phyloP scores from a whole-genome alignment of 2,797 vertebrate species.

The Fundulus diaphanus region DNA sequence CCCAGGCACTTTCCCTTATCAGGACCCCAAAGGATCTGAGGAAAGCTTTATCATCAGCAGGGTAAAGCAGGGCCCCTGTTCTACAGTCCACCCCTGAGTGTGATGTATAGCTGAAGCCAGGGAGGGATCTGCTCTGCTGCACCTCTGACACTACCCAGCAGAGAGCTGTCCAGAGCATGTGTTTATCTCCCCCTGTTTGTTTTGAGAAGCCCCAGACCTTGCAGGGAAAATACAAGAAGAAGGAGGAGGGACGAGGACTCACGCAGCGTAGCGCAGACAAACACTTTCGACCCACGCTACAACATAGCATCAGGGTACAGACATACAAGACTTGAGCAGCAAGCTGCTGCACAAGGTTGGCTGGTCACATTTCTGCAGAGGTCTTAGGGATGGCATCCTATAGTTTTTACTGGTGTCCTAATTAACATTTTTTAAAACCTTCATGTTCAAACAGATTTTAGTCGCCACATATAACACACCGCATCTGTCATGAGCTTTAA shows the following conservation, averaged over 20 bases:
- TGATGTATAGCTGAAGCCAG: constrained; percentile 74
- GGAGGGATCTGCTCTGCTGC: constrained; percentile 75
- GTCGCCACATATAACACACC: constrained; percentile 33
- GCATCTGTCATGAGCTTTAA: constrained; percentile 35
- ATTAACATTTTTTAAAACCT: constrained; percentile 39
- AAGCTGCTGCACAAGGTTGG: constrained; percentile 46
- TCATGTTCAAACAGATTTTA: constrained; percentile 45
- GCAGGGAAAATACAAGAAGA: constrained; percentile 79
- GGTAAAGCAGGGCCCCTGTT: constrained; percentile 66
- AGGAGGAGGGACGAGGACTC: constrained; percentile 64
- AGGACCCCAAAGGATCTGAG: constrained; percentile 41
- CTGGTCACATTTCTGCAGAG: constrained; percentile 55
- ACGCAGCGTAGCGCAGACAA: constrained; percentile 50
- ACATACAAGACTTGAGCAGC: constrained; percentile 55
- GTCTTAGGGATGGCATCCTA: constrained; percentile 34
- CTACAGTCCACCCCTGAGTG: constrained; percentile 66
- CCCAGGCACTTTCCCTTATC: constrained; percentile 64
- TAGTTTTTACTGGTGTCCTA: constrained; percentile 23
- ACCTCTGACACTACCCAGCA: constrained; percentile 78
- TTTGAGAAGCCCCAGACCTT: constrained; percentile 81
- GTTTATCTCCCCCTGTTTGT: constrained; percentile 83
- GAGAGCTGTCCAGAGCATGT: constrained; percentile 77
- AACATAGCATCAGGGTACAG: constrained; percentile 59
- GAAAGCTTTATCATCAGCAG: constrained; percentile 61
- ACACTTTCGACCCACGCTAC: constrained; percentile 49